phyloP scores from a whole-genome alignment of 53 echinoderm and acorn worm genomes.

The Crossaster papposus region DNA sequence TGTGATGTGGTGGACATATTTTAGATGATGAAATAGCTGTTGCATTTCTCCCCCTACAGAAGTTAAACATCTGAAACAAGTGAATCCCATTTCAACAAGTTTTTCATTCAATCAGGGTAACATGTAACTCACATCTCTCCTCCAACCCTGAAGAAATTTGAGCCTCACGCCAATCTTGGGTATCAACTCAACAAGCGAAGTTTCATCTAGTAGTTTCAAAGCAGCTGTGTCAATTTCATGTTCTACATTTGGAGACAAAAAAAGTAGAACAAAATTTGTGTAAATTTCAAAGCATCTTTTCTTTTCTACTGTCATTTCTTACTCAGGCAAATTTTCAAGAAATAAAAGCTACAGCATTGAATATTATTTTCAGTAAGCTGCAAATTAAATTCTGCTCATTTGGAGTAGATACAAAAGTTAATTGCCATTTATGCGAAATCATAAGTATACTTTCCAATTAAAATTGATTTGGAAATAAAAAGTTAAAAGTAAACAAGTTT shows the following conservation, averaged over 20 bases:
- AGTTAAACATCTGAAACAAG: constrained; percentile 25
- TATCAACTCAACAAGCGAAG: constrained; percentile 22
- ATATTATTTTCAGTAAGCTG: too few species aligned
- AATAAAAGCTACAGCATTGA: too few species aligned
- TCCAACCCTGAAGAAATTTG: constrained; percentile 27
- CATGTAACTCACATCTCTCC: constrained; percentile 39
- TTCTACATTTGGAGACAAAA: constrained; percentile 8
- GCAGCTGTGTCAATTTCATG: constrained; percentile 31
- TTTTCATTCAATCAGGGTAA: background rate
- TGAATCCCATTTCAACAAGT: background rate
- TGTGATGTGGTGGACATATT: constrained; percentile 25
- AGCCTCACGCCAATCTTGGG: constrained; percentile 43
- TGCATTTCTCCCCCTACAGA: constrained; percentile 21
- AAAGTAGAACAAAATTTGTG: too few species aligned
- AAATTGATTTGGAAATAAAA: too few species aligned
- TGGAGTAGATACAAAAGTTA: too few species aligned
- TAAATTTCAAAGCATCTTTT: too few species aligned
- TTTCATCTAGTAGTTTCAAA: constrained; percentile 32
- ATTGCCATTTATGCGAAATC: too few species aligned
- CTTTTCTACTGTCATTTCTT: too few species aligned
- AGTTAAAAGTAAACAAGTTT: too few species aligned
- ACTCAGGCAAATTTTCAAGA: too few species aligned
- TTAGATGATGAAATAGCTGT: constrained; percentile 32
- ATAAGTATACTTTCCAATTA: too few species aligned
- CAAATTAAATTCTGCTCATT: too few species aligned